Conservation (phyloP, 2,113 vertebrate species). For the Manacus vitellinus region DNA sequence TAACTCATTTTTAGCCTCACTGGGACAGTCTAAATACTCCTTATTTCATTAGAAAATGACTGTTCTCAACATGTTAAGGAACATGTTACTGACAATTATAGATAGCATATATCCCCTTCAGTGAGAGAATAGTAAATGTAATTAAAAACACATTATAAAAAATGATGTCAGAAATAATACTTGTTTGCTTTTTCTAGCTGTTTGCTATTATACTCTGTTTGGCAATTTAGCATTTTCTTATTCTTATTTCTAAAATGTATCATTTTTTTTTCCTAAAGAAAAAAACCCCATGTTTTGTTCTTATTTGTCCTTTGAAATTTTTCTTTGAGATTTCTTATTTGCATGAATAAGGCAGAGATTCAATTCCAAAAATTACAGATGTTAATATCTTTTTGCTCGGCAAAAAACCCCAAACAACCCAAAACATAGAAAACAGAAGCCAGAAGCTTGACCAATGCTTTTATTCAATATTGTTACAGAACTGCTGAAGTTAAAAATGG, state of each 20-base stretch:
- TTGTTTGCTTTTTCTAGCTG: background rate
- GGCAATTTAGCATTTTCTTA: background rate
- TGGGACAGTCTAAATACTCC: background rate
- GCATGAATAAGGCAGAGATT: background rate
- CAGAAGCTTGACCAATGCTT: background rate
- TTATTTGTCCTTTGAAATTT: rapidly evolving
- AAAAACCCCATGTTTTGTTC: rapidly evolving
- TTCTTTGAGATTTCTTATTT: background rate
- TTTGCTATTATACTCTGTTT: background rate
- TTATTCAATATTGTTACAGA: background rate
- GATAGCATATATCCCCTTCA: background rate
- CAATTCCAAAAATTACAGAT: background rate
- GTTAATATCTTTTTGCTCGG: background rate
- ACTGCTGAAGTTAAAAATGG: background rate
- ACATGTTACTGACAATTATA: background rate
- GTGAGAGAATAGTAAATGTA: background rate
- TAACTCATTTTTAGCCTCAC: background rate
- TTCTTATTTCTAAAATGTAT: background rate
- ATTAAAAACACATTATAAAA: background rate
- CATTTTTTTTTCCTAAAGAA: background rate
- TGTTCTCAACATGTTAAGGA: background rate
- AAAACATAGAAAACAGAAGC: background rate
- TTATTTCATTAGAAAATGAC: slow-evolving; percentile 10
- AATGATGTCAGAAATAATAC: background rate
- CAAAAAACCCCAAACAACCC: background rate